A percentile compares a stretch with the other conserved stretches of the same genome.
These are phyloP conservation scores for Amphipoea oculea DNA, from an alignment of 2,888 invertebrate genomes.

Conservation along the genomic window DNA sequence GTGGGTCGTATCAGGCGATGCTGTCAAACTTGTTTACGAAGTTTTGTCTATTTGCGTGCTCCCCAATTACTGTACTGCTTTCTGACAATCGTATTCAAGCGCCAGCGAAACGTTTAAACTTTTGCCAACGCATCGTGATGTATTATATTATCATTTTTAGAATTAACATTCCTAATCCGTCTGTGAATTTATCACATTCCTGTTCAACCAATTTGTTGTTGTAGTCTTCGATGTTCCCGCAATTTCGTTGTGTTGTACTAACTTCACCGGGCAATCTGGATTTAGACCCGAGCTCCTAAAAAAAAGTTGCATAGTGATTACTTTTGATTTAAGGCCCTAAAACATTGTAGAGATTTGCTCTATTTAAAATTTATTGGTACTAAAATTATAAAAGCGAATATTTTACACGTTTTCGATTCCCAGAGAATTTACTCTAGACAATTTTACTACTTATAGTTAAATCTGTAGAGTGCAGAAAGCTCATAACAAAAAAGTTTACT, in stretches of 20 bases:
- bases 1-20: constrained; percentile 79
- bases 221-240: background rate
- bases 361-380: constrained; percentile 45
- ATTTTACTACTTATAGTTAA: constrained; percentile 7
- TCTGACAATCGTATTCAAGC: constrained; percentile 76
- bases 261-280: constrained; percentile 9
- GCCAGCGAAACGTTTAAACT: constrained; percentile 72
- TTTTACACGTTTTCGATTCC: constrained; percentile 29
- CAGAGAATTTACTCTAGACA: constrained; percentile 9
- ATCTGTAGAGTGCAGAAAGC: constrained; percentile 17
- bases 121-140: constrained; percentile 69
- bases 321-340: constrained; percentile 32
- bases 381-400: constrained; percentile 21
- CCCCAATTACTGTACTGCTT: constrained; percentile 76
- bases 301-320: constrained; percentile 16
- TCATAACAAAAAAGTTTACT: constrained; percentile 14
- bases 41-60: constrained; percentile 81
- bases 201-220: constrained; percentile 17
- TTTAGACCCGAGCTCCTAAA: constrained; percentile 36
- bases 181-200: constrained; percentile 30
- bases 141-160: constrained; percentile 58
- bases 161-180: constrained; percentile 55
- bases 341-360: constrained; percentile 11
- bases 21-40: constrained; percentile 86
- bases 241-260: background rate